Percentiles rank a stretch among this genome's conserved stretches.
Evolutionary conservation across 2,888 invertebrate species (phyloP).

Genomic region (Acleris laterana): DNA sequence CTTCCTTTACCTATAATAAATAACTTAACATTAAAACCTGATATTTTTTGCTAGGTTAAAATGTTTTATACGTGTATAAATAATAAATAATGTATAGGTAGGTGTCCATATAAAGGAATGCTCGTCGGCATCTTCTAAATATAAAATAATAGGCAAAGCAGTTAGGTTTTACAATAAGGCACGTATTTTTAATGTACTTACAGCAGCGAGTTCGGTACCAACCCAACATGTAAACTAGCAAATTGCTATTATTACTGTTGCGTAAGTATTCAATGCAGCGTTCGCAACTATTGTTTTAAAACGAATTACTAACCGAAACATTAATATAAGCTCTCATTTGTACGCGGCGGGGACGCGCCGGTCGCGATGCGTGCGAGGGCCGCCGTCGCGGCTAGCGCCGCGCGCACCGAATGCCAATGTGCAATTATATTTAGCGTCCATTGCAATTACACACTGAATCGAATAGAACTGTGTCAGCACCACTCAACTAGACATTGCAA

Average conservation of each 20-base stretch:
- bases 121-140: too few relatives aligned
- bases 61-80: too few relatives aligned
- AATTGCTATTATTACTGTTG: conserved; percentile 39
- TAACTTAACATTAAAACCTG: too few relatives aligned
- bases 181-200: conserved; percentile 14
- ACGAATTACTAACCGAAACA: conserved; percentile 57
- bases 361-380: conserved; percentile 73
- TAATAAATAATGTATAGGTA: too few relatives aligned
- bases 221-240: conserved; percentile 29
- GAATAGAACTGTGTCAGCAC: conserved; percentile 65
- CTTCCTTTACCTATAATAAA: too few relatives aligned
- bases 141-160: too few relatives aligned
- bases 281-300: conserved; percentile 56
- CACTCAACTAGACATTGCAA: conserved; percentile 39
- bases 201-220: conserved; percentile 20
- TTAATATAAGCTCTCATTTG: conserved; percentile 68
- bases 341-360: conserved; percentile 66
- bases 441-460: conserved; percentile 68
- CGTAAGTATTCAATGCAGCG: conserved; percentile 50
- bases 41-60: too few relatives aligned
- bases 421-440: conserved; percentile 71
- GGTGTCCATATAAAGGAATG: too few relatives aligned
- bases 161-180: conserved; percentile 3
- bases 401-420: conserved; percentile 69
- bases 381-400: conserved; percentile 57